Evolutionary conservation across 2,797 vertebrate species (phyloP).

Genomic region (Pangasius mekongensis): DNA sequence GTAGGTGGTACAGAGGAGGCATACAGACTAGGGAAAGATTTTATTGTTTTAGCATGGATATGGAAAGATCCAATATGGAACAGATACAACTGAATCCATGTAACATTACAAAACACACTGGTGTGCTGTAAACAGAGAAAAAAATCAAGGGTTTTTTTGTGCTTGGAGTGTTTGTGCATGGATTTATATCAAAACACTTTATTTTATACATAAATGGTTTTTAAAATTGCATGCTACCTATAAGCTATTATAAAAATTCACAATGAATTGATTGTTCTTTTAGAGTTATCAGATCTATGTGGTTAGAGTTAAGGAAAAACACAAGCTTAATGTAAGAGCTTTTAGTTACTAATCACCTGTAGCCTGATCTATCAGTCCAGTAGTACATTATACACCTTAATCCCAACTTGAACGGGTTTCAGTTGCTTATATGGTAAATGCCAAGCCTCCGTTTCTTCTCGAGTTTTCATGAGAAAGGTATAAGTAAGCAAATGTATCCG

Average conservation of each 20-base stretch:
- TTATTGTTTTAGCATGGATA: slow-evolving; percentile 35
- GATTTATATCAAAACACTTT: background rate
- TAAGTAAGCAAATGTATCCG: background rate
- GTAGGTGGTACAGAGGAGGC: slow-evolving; percentile 22
- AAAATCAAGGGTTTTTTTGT: background rate
- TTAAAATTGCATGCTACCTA: background rate
- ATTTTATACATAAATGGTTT: background rate
- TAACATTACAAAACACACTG: background rate
- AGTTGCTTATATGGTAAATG: background rate
- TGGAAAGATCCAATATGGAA: background rate
- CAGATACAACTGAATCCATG: background rate
- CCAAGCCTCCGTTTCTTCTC: background rate
- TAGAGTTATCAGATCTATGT: background rate
- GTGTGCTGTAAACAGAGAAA: background rate
- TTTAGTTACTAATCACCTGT: slow-evolving; percentile 39
- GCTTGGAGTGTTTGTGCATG: background rate
- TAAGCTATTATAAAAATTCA: background rate
- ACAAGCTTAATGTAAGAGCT: background rate
- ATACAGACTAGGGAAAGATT: background rate
- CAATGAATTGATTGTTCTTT: background rate
- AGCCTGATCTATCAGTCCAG: slow-evolving; percentile 14
- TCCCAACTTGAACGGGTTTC: background rate
- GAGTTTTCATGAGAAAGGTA: background rate
- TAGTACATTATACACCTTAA: slow-evolving; percentile 6
- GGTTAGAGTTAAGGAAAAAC: background rate